Conservation (phyloP, 2,888 invertebrate species). For the Clusia tigrina region DNA sequence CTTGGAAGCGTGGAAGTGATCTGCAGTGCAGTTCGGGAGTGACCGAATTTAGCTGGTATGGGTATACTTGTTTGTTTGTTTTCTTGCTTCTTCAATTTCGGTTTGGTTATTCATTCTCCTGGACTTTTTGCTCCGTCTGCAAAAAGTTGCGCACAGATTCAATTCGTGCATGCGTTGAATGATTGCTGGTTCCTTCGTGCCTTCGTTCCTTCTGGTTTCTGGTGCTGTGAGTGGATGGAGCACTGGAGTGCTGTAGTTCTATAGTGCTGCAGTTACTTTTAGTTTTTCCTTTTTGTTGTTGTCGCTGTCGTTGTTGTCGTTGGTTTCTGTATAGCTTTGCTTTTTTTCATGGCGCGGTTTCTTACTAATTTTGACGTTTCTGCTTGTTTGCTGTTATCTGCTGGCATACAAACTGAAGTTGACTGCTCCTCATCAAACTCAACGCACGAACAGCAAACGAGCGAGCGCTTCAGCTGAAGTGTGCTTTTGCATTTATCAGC, state of each 20-base stretch:
- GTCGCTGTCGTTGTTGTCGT: slow-evolving; percentile 15
- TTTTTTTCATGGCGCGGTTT: slow-evolving; percentile 31
- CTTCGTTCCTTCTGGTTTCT: background rate
- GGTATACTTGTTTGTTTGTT: background rate
- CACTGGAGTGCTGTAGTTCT: background rate
- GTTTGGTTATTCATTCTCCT: background rate
- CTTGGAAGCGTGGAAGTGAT: too few species aligned
- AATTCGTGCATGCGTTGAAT: too few species aligned
- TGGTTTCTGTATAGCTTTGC: slow-evolving; percentile 11
- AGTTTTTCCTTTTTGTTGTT: slow-evolving; percentile 20
- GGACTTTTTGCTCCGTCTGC: background rate
- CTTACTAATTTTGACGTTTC: slow-evolving; percentile 28
- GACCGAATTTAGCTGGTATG: background rate
- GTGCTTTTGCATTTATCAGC: slow-evolving; percentile 11
- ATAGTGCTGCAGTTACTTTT: background rate
- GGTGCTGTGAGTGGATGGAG: background rate
- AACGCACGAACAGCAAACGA: background rate
- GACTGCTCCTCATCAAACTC: background rate
- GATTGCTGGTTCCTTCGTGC: background rate
- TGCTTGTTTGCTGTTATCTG: slow-evolving; percentile 13
- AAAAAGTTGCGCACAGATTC: too few species aligned
- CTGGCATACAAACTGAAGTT: slow-evolving; percentile 9
- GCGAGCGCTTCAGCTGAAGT: background rate
- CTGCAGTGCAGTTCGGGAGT: too few species aligned
- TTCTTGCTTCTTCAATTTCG: background rate